Evolutionary conservation across 2,113 vertebrate species (phyloP).

Genomic region (Phaethon lepturus): DNA sequence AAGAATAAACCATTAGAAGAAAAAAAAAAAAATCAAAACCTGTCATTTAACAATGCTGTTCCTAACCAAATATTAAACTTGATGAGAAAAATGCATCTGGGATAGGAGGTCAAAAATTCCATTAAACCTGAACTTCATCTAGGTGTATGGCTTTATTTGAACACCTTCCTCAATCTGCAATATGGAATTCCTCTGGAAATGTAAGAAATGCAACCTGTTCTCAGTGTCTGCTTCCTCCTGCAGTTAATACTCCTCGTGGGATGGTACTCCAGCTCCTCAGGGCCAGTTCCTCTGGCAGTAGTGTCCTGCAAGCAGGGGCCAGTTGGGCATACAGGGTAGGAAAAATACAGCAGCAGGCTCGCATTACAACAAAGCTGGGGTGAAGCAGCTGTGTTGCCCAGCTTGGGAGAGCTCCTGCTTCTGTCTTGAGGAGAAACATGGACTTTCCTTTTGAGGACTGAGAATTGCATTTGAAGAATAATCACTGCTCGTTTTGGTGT

Average conservation of each 20-base stretch:
- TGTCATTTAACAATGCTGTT: background rate
- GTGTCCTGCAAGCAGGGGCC: too few relatives aligned
- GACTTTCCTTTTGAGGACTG: too few relatives aligned
- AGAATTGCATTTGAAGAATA: too few relatives aligned
- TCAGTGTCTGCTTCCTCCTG: background rate
- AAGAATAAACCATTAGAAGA: background rate
- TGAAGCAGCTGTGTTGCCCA: too few relatives aligned
- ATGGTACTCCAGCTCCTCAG: too few relatives aligned
- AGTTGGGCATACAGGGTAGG: too few relatives aligned
- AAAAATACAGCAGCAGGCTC: too few relatives aligned
- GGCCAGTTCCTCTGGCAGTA: too few relatives aligned
- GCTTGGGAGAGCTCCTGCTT: too few relatives aligned
- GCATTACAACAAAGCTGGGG: too few relatives aligned
- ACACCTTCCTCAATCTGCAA: background rate
- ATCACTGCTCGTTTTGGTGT: background rate
- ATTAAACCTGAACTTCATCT: background rate
- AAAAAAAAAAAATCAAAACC: background rate
- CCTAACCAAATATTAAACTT: background rate
- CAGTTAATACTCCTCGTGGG: background rate
- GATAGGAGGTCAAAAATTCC: background rate
- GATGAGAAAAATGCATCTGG: background rate
- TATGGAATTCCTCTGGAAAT: background rate
- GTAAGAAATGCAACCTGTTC: background rate
- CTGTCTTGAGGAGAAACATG: too few relatives aligned
- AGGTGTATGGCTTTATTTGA: background rate